Base-by-base conservation (phyloP, 2,888 invertebrate species). In the Drosophila nigritarsus region DNA sequence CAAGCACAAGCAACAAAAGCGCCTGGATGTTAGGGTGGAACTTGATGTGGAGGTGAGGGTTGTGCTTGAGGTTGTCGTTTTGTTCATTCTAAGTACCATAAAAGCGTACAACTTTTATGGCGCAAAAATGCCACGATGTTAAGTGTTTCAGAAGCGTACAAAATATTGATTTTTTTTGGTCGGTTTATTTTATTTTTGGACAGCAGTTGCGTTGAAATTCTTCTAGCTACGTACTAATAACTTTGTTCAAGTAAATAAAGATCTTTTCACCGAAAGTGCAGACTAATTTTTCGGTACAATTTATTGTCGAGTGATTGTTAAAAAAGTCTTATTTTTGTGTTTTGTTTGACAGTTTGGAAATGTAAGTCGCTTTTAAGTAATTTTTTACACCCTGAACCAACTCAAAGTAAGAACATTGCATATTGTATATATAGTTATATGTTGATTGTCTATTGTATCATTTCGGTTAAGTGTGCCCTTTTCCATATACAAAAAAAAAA, bases 81-180 rank as follows among this genome's bases (percentile, higher is more conserved):
- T 84, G 85, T 89, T 66, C 73, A 54, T 51, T 79, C 72, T 72
- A 84, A 89, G 89, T 87, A 82, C 85, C 85, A 87, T 87, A 75
- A 82, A 80, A 87, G 75, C 73, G 69, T 75, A 82, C 87, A 84
- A 87, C 60, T 89, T 87, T 89, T 82, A 87, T 77, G 76, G 77
- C 74, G 54, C 72, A 74, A 74, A 76, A 85, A 71, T 84, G 67
- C 61, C 77, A 65, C 72, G 63, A 72, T 66, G 50, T 69, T 63
- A 73, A 77, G 79, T 80, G 69, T 73, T 71, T 67, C 48, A 55
- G 68, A 51, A 49, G 64, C 70, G 30, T 20, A 68, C 45, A 72
- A 65, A 32, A 56, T 80, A 81, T 81, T 74, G 81, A 81, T 81
- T 80, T 73, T 76, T 34, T 54, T 45, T 51, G 34, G 51, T 6